Evolutionary conservation across 2,113 vertebrate genomes (phyloP).

Genomic region (Tragelaphus buxtoni): DNA sequence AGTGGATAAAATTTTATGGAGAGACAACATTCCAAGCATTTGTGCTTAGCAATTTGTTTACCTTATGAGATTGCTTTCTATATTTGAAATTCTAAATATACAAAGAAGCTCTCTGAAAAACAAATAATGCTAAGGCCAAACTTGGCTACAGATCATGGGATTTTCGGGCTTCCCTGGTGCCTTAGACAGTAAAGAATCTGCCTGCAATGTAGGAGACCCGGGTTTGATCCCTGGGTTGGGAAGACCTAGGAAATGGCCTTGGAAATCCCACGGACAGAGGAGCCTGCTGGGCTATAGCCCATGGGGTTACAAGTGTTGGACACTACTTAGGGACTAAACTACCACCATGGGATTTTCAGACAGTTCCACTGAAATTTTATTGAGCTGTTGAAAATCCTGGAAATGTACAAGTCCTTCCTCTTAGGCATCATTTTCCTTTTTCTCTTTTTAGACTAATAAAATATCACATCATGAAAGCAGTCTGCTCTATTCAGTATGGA

Average conservation of each 20-base stretch:
- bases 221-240: background rate
- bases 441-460: background rate
- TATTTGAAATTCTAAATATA: background rate
- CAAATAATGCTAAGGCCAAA: background rate
- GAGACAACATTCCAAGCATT: background rate
- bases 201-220: fast-evolving
- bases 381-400: background rate
- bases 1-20: background rate
- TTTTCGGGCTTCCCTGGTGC: background rate
- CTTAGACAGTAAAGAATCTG: background rate
- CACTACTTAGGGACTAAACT: background rate
- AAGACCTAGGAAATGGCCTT: background rate
- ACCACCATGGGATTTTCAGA: background rate
- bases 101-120: background rate
- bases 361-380: background rate
- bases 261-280: background rate
- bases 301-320: background rate
- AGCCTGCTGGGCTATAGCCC: background rate
- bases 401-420: background rate
- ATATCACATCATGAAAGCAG: background rate
- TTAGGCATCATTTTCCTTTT: background rate
- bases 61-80: background rate
- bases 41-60: background rate
- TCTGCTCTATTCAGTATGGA: background rate
- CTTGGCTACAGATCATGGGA: background rate